These are phyloP conservation scores for Flexamia atlantica DNA, from an alignment of 2,888 invertebrate species.

Conservation along the genomic window DNA sequence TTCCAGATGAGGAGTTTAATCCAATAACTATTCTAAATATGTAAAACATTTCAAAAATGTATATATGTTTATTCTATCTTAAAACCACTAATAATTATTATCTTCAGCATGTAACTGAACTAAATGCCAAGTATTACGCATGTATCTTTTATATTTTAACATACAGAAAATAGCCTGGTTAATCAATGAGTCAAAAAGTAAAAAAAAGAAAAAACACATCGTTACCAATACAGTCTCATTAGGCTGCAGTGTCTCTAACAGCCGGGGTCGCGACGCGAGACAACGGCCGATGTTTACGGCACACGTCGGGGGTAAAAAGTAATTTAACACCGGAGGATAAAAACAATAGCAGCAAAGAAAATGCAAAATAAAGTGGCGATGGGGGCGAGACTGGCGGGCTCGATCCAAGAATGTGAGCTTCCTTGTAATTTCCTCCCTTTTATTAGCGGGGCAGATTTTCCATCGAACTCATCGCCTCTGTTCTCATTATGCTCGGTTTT, in stretches of 20 bases:
- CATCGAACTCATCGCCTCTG: slow-evolving; percentile 49
- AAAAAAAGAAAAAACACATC: no score
- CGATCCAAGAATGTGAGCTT: slow-evolving; percentile 39
- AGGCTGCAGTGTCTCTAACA: not conserved
- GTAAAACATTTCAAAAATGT: no score
- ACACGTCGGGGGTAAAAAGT: slow-evolving; percentile 61
- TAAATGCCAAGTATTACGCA: no score
- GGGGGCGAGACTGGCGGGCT: slow-evolving; percentile 3
- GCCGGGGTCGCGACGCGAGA: slow-evolving; percentile 12
- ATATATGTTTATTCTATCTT: no score
- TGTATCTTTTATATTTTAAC: no score
- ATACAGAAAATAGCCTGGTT: no score
- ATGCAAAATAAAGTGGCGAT: slow-evolving; percentile 64
- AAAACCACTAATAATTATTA: no score
- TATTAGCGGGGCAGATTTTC: slow-evolving; percentile 62
- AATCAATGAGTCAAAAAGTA: no score
- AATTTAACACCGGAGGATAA: slow-evolving; percentile 64
- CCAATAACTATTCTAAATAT: no score
- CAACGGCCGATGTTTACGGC: slow-evolving; percentile 40
- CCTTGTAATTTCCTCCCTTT: slow-evolving; percentile 62
- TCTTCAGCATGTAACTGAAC: no score
- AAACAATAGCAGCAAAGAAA: slow-evolving; percentile 65
- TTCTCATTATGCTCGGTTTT: slow-evolving; percentile 4
- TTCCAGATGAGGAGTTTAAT: no score
- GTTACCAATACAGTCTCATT: not conserved